phyloP scores from a whole-genome alignment of 2,888 invertebrate genomes.

The Spodoptera picta region DNA sequence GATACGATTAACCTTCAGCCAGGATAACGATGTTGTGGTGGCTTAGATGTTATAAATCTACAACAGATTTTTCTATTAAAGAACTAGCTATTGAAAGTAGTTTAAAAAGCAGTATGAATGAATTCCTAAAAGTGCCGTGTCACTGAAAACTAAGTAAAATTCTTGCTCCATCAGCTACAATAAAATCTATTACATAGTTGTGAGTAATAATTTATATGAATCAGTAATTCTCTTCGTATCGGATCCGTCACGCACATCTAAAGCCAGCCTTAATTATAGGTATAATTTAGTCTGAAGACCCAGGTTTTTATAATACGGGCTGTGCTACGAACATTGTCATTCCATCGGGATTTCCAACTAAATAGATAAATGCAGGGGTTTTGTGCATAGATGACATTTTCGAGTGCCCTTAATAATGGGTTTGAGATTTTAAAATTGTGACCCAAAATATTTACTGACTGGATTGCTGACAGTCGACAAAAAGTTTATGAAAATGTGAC shows the following conservation, averaged over 20 bases:
- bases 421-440: slow-evolving; percentile 46
- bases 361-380: slow-evolving; percentile 71
- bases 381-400: slow-evolving; percentile 76
- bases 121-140: no score
- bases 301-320: slow-evolving; percentile 59
- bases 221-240: slow-evolving; percentile 30
- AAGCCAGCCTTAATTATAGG: slow-evolving; percentile 57
- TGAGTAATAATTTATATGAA: neutral
- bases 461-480: slow-evolving; percentile 10
- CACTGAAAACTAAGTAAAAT: no score
- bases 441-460: neutral
- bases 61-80: neutral
- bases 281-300: slow-evolving; percentile 73
- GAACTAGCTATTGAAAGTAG: no score
- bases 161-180: no score
- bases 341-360: slow-evolving; percentile 69
- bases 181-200: no score
- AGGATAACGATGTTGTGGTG: no score
- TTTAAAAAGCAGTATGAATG: no score
- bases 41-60: no score
- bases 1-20: neutral
- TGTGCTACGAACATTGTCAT: slow-evolving; percentile 65
- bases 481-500: slow-evolving; percentile 19
- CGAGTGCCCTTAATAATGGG: slow-evolving; percentile 66
- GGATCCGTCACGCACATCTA: slow-evolving; percentile 44